These are phyloP conservation scores for Porites lutea DNA, from an alignment of 64 coral and sea anemone genomes.

Conservation along the genomic window DNA sequence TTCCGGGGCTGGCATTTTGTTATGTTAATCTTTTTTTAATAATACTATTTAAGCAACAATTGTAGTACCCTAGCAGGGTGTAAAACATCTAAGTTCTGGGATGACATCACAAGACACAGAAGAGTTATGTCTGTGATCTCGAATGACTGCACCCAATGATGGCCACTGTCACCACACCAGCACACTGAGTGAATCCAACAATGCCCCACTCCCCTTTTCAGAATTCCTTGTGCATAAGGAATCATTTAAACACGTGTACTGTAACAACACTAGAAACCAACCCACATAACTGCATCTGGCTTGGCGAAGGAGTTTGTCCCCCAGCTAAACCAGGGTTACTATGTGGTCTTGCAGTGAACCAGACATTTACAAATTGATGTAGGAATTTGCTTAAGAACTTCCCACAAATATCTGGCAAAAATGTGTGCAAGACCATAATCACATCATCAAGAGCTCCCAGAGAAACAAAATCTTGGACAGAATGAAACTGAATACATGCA, in stretches of 20 bases:
- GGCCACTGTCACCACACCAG: too few relatives aligned
- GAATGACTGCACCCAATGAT: too few relatives aligned
- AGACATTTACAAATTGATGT: conserved; percentile 64
- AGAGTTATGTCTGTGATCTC: too few relatives aligned
- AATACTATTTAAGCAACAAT: too few relatives aligned
- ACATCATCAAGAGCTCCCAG: background rate
- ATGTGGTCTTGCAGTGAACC: conserved; percentile 64
- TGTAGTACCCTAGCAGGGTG: too few relatives aligned
- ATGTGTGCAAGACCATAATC: conserved; percentile 26
- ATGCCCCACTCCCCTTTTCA: background rate
- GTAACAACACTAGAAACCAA: conserved; percentile 84
- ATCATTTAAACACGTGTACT: background rate
- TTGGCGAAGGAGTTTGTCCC: conserved; percentile 92
- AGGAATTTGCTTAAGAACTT: conserved; percentile 14
- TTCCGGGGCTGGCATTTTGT: too few relatives aligned
- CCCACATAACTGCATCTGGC: conserved; percentile 74
- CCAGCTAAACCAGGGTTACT: conserved; percentile 60
- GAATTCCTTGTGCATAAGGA: background rate
- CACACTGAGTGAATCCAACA: too few relatives aligned
- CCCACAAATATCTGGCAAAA: conserved; percentile 50
- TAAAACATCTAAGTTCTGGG: too few relatives aligned
- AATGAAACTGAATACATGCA: too few relatives aligned
- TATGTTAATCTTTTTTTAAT: too few relatives aligned
- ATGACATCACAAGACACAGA: too few relatives aligned
- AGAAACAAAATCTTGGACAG: too few relatives aligned